These are phyloP conservation scores for Trichechus manatus DNA, from an alignment of 2,113 vertebrate species.

Conservation along the genomic window DNA sequence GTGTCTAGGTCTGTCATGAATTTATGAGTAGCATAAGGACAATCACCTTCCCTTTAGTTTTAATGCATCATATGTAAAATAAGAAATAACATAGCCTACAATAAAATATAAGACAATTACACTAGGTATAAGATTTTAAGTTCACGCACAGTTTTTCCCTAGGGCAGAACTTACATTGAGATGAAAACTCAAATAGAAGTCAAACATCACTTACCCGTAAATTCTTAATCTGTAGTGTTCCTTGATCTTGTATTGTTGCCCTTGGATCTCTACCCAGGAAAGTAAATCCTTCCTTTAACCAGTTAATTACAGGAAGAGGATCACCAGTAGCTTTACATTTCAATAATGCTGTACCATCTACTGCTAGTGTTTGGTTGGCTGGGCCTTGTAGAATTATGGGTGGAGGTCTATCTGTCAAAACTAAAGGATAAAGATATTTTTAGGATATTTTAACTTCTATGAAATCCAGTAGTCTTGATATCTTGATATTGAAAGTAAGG, in stretches of 20 bases:
- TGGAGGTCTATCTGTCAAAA: conserved; percentile 97
- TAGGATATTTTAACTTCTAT: conserved; percentile 51
- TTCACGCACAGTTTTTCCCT: not conserved
- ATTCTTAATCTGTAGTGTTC: conserved; percentile 96
- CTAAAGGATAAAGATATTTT: conserved; percentile 85
- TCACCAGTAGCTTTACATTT: conserved; percentile 98
- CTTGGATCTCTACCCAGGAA: conserved; percentile 96
- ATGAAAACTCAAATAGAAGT: not conserved
- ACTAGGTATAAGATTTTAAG: not conserved
- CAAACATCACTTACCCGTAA: conserved; percentile 89
- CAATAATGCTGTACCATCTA: conserved; percentile 95
- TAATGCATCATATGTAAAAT: not conserved
- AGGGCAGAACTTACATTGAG: not conserved
- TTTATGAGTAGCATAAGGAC: not conserved
- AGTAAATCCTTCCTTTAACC: conserved; percentile 97
- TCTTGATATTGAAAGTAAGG: not conserved
- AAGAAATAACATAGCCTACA: not conserved
- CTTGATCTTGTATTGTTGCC: conserved; percentile 95
- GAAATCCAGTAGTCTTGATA: not conserved
- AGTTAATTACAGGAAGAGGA: conserved; percentile 96
- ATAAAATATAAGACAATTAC: not conserved
- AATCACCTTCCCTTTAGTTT: not conserved
- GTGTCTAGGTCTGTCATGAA: not conserved
- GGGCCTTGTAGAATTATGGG: conserved; percentile 99
- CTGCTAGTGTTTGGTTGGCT: conserved; percentile 95